Percentiles rank a stretch among this genome's conserved stretches.
These are phyloP conservation scores for Whitmania pigra DNA, from an alignment of 1,140 invertebrate genomes.

Conservation along the genomic window DNA sequence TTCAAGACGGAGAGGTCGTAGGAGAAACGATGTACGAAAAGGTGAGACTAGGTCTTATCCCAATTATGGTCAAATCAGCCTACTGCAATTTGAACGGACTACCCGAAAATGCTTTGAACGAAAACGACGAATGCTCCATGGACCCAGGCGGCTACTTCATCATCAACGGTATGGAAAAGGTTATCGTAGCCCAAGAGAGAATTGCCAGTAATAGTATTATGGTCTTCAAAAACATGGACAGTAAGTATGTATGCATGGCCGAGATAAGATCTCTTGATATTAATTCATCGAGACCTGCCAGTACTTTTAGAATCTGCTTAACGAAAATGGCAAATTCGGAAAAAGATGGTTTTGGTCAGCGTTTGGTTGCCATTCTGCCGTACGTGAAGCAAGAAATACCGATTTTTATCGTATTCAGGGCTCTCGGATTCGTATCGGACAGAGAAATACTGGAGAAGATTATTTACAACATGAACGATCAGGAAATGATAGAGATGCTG, in stretches of 20 bases:
- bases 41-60: conserved; percentile 77
- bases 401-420: conserved; percentile 93
- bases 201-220: conserved; percentile 99
- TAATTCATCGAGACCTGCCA: conserved; percentile 78
- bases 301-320: conserved; percentile 52
- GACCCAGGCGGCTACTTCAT: conserved; percentile 63
- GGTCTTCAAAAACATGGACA: conserved; percentile 89
- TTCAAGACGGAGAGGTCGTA: conserved; percentile 76
- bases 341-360: conserved; percentile 74
- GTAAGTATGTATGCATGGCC: conserved; percentile 89
- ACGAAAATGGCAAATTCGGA: background rate
- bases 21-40: conserved; percentile 89
- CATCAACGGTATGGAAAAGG: conserved; percentile 47
- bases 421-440: conserved; percentile 93
- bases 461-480: conserved; percentile 95
- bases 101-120: conserved; percentile 91
- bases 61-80: conserved; percentile 93
- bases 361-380: conserved; percentile 89
- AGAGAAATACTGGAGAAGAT: conserved; percentile 96
- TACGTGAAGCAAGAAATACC: conserved; percentile 97
- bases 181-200: conserved; percentile 93
- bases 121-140: conserved; percentile 93
- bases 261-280: conserved; percentile 91
- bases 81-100: conserved; percentile 85
- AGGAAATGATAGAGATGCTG: conserved; percentile 99